These are phyloP conservation scores for Xestia sexstrigata DNA, from an alignment of 2,888 invertebrate genomes.

Conservation along the genomic window DNA sequence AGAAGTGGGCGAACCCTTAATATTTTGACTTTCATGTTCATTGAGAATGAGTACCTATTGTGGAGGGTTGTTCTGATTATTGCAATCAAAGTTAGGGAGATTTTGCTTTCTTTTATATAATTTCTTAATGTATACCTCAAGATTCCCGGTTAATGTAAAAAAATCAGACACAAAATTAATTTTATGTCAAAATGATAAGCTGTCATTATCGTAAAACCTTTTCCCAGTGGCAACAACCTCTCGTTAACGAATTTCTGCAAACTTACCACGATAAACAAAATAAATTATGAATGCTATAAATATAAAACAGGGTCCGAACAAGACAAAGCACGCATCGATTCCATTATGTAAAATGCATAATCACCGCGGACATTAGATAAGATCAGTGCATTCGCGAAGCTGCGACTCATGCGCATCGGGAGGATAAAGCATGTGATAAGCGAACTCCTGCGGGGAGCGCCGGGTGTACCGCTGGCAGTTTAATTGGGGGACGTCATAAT, in stretches of 20 bases:
- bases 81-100: background rate
- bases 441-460: conserved; percentile 75
- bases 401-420: conserved; percentile 67
- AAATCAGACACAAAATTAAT: conserved; percentile 1
- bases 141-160: background rate
- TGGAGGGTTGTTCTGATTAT: conserved; percentile 7
- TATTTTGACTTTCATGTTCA: conserved; percentile 63
- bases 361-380: conserved; percentile 81
- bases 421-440: conserved; percentile 56
- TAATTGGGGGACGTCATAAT: conserved; percentile 81
- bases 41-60: conserved; percentile 30
- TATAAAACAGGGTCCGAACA: conserved; percentile 57
- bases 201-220: conserved; percentile 56
- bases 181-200: conserved; percentile 45
- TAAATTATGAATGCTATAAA: conserved; percentile 53
- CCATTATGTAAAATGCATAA: conserved; percentile 79
- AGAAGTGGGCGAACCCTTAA: conserved; percentile 62
- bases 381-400: conserved; percentile 76
- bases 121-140: background rate
- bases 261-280: conserved; percentile 47
- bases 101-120: conserved; percentile 9
- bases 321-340: conserved; percentile 61
- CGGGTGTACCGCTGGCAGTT: conserved; percentile 72
- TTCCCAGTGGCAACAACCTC: conserved; percentile 58
- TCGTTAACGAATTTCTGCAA: conserved; percentile 50